Percentiles rank a stretch among this genome's conserved stretches.
phyloP scores from a whole-genome alignment of 2,797 vertebrate genomes.

The Coreius guichenoti region DNA sequence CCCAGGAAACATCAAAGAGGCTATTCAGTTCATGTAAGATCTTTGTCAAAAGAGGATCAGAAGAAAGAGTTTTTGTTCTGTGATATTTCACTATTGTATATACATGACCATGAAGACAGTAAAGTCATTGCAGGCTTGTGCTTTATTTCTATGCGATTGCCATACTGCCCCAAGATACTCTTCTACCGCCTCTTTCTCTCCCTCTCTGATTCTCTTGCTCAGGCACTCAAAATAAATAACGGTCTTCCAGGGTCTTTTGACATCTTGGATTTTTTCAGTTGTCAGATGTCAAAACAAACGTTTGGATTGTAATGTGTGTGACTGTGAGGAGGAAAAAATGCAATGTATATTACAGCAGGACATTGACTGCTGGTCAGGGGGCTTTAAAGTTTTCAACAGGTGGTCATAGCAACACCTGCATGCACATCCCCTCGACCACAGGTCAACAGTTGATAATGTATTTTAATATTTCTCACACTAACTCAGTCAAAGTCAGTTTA shows the following conservation, averaged over 20 bases:
- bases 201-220: constrained; percentile 5
- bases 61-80: constrained; percentile 17
- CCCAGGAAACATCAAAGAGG: constrained; percentile 44
- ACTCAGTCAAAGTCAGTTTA: constrained; percentile 27
- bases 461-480: constrained; percentile 14
- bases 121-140: constrained; percentile 26
- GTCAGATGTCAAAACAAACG: constrained; percentile 73
- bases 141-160: constrained; percentile 22
- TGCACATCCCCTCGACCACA: constrained; percentile 19
- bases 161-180: constrained; percentile 32
- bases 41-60: constrained; percentile 31
- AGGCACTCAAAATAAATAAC: constrained; percentile 56
- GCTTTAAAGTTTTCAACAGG: constrained; percentile 8
- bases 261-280: constrained; percentile 72
- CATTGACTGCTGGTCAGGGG: background rate
- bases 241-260: constrained; percentile 61
- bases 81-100: constrained; percentile 35
- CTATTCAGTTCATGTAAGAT: constrained; percentile 28
- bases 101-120: constrained; percentile 41
- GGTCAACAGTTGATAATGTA: constrained; percentile 15
- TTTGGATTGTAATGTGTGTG: constrained; percentile 55
- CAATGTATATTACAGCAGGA: constrained; percentile 26
- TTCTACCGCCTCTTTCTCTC: background rate
- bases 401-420: constrained; percentile 7
- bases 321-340: constrained; percentile 11